Percentiles rank a stretch among this genome's conserved stretches.
Conservation (phyloP, 2,797 vertebrate genomes). For the Discoglossus pictus region DNA sequence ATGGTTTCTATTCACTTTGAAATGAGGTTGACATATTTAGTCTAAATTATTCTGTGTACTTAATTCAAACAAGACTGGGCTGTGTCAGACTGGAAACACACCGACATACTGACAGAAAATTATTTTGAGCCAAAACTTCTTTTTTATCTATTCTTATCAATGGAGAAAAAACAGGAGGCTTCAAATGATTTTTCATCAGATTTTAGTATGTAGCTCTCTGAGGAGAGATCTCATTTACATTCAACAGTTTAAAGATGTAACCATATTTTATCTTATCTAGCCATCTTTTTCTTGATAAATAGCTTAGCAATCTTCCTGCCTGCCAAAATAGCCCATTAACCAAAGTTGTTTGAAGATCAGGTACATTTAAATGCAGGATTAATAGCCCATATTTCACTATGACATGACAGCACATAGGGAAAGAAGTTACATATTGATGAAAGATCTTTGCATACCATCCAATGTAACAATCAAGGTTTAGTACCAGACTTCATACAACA, state of each 20-base stretch:
- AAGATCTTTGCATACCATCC: constrained; percentile 32
- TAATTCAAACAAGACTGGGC: no score
- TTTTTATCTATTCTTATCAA: no score
- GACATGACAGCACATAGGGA: constrained; percentile 36
- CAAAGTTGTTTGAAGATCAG: constrained; percentile 51
- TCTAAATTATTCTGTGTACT: no score
- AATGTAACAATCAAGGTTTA: constrained; percentile 17
- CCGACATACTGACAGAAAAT: no score
- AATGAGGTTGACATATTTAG: no score
- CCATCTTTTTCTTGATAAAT: constrained; percentile 24
- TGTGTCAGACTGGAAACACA: no score
- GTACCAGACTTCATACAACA: not conserved
- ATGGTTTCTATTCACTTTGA: no score
- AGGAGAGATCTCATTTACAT: constrained; percentile 27
- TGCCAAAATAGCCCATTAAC: constrained; percentile 49
- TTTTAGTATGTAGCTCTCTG: not conserved
- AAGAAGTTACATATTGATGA: constrained; percentile 17
- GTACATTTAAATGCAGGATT: constrained; percentile 33
- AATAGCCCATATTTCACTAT: constrained; percentile 38
- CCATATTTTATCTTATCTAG: constrained; percentile 36
- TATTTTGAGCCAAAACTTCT: no score
- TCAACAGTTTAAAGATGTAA: constrained; percentile 12
- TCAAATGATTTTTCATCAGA: no score
- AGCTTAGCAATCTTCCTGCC: constrained; percentile 35
- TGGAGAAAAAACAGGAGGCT: no score